These are phyloP conservation scores for Anolis carolinensis DNA, from an alignment of 2,113 vertebrate genomes.

Conservation along the genomic window DNA sequence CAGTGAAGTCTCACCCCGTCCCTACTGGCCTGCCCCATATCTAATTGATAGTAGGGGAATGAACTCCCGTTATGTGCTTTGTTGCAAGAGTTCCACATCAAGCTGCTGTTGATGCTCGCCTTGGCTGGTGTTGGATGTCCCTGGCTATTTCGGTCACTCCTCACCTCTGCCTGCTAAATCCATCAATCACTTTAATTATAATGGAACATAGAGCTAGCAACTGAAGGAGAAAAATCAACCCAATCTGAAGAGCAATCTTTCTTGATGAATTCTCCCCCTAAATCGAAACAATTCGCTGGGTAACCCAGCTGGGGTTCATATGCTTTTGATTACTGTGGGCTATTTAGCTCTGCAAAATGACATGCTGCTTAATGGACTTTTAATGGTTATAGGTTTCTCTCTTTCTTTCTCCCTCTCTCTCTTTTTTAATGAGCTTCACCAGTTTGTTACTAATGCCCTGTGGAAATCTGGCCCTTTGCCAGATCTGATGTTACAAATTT, in stretches of 20 bases:
- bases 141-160: constrained; percentile 79
- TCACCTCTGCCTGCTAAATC: constrained; percentile 81
- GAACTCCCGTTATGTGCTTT: constrained; percentile 56
- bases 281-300: constrained; percentile 96
- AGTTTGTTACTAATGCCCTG: constrained; percentile 98
- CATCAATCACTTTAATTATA: constrained; percentile 87
- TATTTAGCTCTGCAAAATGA: constrained; percentile 99
- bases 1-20: constrained; percentile 42
- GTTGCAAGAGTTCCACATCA: constrained; percentile 58
- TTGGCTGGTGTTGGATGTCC: constrained; percentile 73
- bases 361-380: constrained; percentile 99
- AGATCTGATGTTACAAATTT: constrained; percentile 88
- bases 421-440: constrained; percentile 98
- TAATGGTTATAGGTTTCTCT: constrained; percentile 99
- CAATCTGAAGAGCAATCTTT: constrained; percentile 90
- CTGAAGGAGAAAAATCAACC: constrained; percentile 88
- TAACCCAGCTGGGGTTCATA: constrained; percentile 99
- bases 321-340: constrained; percentile 99
- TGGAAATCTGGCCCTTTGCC: constrained; percentile 93
- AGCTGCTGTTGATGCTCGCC: constrained; percentile 42
- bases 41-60: constrained; percentile 49
- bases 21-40: constrained; percentile 21
- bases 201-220: constrained; percentile 80
- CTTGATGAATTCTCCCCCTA: constrained; percentile 96
- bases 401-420: constrained; percentile 70